A percentile compares a stretch with the other conserved stretches of the same genome.
These are phyloP conservation scores for Acleris emargana DNA, from an alignment of 2,888 invertebrate species.

Conservation along the genomic window DNA sequence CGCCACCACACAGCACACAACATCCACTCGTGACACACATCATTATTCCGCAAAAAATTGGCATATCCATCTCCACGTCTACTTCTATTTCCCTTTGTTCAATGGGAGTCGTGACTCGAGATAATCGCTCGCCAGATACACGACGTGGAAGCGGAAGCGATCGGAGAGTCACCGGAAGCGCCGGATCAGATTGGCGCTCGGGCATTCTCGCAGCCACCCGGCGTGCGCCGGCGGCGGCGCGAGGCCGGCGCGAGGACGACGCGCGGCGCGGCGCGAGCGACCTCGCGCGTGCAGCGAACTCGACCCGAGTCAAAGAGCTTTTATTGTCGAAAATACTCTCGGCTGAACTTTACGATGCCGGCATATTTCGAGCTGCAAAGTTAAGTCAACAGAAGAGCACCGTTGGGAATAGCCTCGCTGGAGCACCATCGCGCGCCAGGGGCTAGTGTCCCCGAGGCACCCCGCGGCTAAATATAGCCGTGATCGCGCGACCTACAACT, in stretches of 20 bases:
- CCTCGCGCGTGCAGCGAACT: conserved; percentile 6
- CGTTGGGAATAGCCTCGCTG: neutral
- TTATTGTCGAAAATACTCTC: neutral
- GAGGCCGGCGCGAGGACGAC: neutral
- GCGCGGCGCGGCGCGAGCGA: conserved; percentile 4
- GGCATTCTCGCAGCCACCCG: too few species aligned
- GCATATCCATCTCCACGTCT: conserved; percentile 2
- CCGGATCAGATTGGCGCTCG: neutral
- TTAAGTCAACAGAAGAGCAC: conserved; percentile 5
- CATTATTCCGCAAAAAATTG: conserved; percentile 17
- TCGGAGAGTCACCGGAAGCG: conserved; percentile 2
- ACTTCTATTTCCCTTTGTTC: neutral
- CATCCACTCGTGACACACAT: conserved; percentile 21
- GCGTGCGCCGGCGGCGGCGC: too few species aligned
- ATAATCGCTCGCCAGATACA: neutral
- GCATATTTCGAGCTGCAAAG: conserved; percentile 7
- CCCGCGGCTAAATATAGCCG: conserved; percentile 37
- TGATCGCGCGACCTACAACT: conserved; percentile 12
- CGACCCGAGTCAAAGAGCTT: conserved; percentile 4
- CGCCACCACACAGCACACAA: conserved; percentile 8
- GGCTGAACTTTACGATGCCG: conserved; percentile 9
- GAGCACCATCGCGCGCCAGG: neutral
- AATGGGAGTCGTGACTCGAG: neutral
- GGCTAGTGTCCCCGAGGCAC: conserved; percentile 4
- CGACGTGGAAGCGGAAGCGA: conserved; percentile 10